These are phyloP conservation scores for Eudemis profundana DNA, from an alignment of 2,888 invertebrate genomes.

Conservation along the genomic window DNA sequence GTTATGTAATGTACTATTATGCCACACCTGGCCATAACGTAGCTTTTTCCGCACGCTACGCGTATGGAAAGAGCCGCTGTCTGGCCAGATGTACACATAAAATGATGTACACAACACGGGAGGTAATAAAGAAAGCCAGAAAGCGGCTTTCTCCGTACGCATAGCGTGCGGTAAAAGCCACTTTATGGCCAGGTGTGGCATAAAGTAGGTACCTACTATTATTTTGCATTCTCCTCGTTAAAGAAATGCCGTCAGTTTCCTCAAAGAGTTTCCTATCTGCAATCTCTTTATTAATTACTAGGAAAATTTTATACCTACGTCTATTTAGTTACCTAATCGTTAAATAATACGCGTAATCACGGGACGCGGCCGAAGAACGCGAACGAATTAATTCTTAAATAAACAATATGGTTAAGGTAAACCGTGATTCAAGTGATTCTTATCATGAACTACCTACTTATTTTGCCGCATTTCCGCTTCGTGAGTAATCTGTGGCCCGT, in stretches of 20 bases:
- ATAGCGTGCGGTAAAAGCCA: too few species aligned
- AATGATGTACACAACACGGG: too few species aligned
- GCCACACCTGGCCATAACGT: too few species aligned
- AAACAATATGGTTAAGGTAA: constrained; percentile 1
- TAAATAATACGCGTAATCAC: neutral
- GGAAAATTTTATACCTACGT: constrained; percentile 6
- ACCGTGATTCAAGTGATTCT: neutral
- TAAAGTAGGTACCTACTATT: too few species aligned
- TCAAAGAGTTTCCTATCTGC: neutral
- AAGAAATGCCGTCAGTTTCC: neutral
- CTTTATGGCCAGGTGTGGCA: too few species aligned
- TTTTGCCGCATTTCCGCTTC: constrained; percentile 11
- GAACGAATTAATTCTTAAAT: neutral
- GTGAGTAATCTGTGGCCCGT: neutral
- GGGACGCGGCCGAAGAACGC: neutral
- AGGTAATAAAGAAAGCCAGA: too few species aligned
- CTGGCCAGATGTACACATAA: too few species aligned
- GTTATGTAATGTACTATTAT: too few species aligned
- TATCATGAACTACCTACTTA: neutral
- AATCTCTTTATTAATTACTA: constrained; percentile 5
- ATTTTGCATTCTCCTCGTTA: neutral
- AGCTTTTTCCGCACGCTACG: too few species aligned
- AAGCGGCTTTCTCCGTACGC: too few species aligned
- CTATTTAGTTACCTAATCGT: neutral
- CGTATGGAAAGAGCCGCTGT: too few species aligned